These are phyloP conservation scores for Halichondria panicea DNA, from an alignment of 37 sponge, comb jelly and placozoan species.

Conservation along the genomic window DNA sequence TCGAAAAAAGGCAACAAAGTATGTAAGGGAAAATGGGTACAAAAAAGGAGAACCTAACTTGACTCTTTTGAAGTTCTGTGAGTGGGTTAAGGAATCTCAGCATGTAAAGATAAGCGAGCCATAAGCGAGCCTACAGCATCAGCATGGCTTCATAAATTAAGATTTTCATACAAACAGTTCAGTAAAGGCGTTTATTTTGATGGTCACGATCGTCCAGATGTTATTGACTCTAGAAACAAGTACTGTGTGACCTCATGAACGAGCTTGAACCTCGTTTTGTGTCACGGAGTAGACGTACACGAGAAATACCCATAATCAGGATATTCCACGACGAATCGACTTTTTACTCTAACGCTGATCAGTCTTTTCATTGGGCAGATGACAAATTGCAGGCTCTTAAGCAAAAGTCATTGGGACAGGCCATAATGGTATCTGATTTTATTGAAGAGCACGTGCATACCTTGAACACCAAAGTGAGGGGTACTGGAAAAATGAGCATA, in stretches of 20 bases:
- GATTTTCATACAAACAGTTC: constrained; percentile 10
- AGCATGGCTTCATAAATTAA: constrained; percentile 20
- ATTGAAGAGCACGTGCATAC: constrained; percentile 35
- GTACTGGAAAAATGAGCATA: constrained; percentile 27
- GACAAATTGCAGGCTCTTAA: constrained; percentile 5
- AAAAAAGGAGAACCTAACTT: constrained; percentile 36
- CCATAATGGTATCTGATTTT: constrained; percentile 55
- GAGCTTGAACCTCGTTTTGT: no score
- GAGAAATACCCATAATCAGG: constrained; percentile 1
- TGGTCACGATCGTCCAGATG: constrained; percentile 56
- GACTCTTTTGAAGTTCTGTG: constrained; percentile 4
- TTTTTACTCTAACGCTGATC: constrained; percentile 42
- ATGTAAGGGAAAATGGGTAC: constrained; percentile 9
- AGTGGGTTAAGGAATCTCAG: constrained; percentile 4
- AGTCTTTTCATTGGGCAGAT: constrained; percentile 23
- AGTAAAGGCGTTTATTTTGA: constrained; percentile 40
- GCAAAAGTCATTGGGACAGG: constrained; percentile 33
- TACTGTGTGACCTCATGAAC: no score
- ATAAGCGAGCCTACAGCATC: constrained; percentile 12
- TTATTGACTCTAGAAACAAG: constrained; percentile 16
- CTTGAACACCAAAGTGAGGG: constrained; percentile 15
- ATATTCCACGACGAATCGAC: constrained; percentile 47
- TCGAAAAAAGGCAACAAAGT: not conserved
- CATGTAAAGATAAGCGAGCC: not conserved
- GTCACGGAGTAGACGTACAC: not conserved